phyloP scores from a whole-genome alignment of 2,797 vertebrate species.

The Artibeus jamaicensis region DNA sequence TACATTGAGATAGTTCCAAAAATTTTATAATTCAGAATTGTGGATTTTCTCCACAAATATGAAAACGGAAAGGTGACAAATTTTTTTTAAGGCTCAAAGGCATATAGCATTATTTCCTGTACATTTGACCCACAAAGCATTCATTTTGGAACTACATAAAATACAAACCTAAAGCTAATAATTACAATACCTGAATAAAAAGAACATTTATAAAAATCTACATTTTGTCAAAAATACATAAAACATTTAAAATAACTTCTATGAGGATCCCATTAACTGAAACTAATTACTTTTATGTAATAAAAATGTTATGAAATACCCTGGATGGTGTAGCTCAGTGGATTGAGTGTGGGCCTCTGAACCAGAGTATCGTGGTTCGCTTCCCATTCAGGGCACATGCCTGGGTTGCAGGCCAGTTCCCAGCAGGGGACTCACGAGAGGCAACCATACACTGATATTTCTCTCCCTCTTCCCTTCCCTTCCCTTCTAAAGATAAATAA shows the following conservation, averaged over 20 bases:
- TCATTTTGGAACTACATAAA: neutral
- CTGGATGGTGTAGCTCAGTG: too few species aligned
- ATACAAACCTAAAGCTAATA: neutral
- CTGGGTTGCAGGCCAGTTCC: too few species aligned
- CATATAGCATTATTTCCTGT: neutral
- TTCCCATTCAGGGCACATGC: too few species aligned
- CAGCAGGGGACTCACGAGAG: too few species aligned
- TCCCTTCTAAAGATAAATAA: too few species aligned
- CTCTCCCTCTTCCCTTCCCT: too few species aligned
- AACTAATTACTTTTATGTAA: neutral
- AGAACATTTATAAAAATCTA: neutral
- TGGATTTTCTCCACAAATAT: neutral
- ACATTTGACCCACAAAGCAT: neutral
- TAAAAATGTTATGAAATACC: neutral
- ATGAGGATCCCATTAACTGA: neutral
- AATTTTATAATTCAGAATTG: neutral
- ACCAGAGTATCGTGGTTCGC: too few species aligned
- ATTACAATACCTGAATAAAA: neutral
- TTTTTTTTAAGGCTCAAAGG: neutral
- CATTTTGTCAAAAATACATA: neutral
- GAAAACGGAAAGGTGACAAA: neutral
- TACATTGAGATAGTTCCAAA: neutral
- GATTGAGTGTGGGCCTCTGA: too few species aligned
- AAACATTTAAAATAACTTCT: neutral
- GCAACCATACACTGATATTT: too few species aligned